phyloP scores from a whole-genome alignment of 1,140 invertebrate species.

The Chironomus striatipennis region DNA sequence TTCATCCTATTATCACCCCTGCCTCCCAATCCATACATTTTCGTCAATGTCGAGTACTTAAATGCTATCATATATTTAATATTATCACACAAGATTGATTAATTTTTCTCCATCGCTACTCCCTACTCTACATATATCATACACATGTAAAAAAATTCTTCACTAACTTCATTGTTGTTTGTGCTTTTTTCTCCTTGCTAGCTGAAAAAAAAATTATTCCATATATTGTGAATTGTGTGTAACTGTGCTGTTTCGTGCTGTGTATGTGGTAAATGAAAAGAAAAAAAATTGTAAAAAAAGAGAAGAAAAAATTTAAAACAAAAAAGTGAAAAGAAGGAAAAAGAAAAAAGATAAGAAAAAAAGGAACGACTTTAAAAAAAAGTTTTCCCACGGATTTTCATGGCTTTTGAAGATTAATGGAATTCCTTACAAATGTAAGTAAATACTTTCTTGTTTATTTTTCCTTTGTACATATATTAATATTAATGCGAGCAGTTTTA shows the following conservation, averaged over 20 bases:
- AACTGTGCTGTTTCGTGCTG: neutral
- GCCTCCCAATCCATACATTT: neutral
- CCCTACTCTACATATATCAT: neutral
- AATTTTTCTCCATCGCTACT: neutral
- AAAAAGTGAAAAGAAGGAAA: neutral
- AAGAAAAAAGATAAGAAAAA: neutral
- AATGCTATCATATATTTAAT: constrained; percentile 2
- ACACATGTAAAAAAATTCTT: neutral
- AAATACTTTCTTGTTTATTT: neutral
- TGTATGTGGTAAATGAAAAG: neutral
- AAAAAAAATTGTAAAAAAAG: neutral
- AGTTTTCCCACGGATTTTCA: constrained; percentile 3
- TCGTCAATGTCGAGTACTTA: neutral
- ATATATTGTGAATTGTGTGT: neutral
- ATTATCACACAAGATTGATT: constrained; percentile 22
- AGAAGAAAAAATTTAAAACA: neutral
- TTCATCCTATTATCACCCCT: too few relatives aligned
- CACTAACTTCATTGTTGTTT: neutral
- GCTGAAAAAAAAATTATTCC: too few relatives aligned
- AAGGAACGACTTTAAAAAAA: neutral
- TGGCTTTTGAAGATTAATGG: constrained; percentile 21
- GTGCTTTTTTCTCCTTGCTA: neutral
- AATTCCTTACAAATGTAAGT: constrained; percentile 22
- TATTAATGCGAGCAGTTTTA: too few relatives aligned
- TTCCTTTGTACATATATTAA: neutral